Percentiles rank a stretch among this genome's conserved stretches.
These are phyloP conservation scores for Volucella bombylans DNA, from an alignment of 2,888 invertebrate genomes.

Conservation along the genomic window DNA sequence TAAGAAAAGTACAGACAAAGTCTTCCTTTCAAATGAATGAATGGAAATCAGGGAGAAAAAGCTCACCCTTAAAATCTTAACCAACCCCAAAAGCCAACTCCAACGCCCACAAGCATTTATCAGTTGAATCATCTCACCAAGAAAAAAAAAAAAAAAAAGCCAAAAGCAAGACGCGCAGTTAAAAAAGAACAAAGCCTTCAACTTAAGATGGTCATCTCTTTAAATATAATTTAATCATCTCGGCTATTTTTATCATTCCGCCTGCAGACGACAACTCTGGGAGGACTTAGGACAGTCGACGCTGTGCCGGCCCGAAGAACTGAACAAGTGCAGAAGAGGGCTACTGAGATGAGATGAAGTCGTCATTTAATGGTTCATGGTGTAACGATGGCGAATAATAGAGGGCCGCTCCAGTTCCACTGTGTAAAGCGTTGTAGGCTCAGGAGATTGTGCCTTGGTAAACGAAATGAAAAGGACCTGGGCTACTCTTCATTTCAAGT, in stretches of 20 bases:
- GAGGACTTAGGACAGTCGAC: background rate
- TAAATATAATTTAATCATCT: constrained; percentile 59
- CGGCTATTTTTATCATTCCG: constrained; percentile 28
- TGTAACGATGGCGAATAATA: constrained; percentile 20
- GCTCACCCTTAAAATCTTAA: background rate
- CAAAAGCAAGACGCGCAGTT: background rate
- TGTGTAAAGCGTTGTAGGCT: constrained; percentile 9
- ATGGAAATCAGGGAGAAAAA: constrained; percentile 30
- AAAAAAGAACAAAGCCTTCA: constrained; percentile 37
- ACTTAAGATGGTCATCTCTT: constrained; percentile 55
- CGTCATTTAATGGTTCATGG: constrained; percentile 31
- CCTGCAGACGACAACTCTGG: constrained; percentile 30
- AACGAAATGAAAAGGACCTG: background rate
- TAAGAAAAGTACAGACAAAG: constrained; percentile 34
- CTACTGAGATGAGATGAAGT: constrained; percentile 5
- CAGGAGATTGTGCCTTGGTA: background rate
- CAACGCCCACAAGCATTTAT: constrained; percentile 21
- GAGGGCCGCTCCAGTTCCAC: background rate
- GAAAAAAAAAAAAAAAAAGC: constrained; percentile 29
- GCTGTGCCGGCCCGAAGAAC: too few relatives aligned
- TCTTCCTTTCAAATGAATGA: constrained; percentile 29
- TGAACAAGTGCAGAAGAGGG: background rate
- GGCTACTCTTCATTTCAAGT: constrained; percentile 15
- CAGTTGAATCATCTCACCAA: constrained; percentile 34
- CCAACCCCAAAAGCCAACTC: background rate